Evolutionary conservation across 2,113 vertebrate genomes (phyloP), one percentile per base, ranked within the genome.

Genomic region (Regulus satrapa): DNA sequence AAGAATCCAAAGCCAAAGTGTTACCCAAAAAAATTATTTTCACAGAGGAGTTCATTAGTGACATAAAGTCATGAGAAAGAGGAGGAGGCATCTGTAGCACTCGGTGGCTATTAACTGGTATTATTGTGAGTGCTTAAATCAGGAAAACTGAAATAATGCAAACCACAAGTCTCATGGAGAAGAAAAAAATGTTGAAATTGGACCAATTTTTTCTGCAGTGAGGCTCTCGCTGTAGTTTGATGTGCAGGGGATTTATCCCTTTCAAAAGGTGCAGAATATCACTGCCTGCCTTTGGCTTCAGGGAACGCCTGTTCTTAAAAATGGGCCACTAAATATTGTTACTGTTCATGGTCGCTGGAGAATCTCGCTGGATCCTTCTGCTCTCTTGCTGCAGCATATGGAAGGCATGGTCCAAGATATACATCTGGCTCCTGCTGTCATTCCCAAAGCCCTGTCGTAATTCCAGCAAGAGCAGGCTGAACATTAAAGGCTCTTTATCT

Each of bases 21-120:
- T 86, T 88, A 88, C 81, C 78, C 72, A 76, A 84, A 88, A 93
- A 77, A 78, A 89, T 88, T 94, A 62, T 73, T 85, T 83, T 88
- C 88, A 77, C 71, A 92, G 91, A 66, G 67, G 67, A 88, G 63
- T 93, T 95, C 43, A 55, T 92, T 95, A 71, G 63, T 88, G 88
- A 58, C 63, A 75, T 48, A 55, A 94, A 93, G 59, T 58, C 85
- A 85, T 68, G 59, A 92, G 85, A 77, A 90, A 90, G 46, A 85
- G 58, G 48, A 92, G 74, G 77, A 66, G 36, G 38, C 38, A 38
- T 89, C 66, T 94, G 25, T 68, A 87, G 61, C 36, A 43, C 28
- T 91, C 18, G 14, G 1, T 61, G 45, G 49, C 85, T 91, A 64
- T 89, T 92, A 69, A 72, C 32, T 61, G 38, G 12, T 49, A 38